Evolutionary conservation across 2,888 invertebrate genomes (phyloP).

Genomic region (Lasioglossum zephyrum): DNA sequence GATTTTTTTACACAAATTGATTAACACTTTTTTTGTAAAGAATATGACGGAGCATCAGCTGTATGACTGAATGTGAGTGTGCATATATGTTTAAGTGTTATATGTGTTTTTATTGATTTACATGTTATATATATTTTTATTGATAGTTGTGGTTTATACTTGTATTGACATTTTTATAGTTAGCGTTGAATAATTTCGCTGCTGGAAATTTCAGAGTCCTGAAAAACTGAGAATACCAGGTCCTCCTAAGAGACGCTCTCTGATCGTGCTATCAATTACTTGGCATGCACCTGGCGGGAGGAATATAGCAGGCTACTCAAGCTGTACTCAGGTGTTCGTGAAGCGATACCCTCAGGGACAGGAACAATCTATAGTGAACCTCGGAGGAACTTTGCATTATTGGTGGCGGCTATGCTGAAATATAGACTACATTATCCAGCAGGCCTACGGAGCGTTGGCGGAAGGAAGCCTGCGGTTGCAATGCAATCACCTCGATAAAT

Average conservation of each 20-base stretch:
- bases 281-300: background rate
- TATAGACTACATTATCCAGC: background rate
- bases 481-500: conserved; percentile 2
- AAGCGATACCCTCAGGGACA: background rate
- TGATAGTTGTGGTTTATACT: no score
- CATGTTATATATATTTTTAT: no score
- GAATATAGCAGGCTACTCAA: conserved; percentile 1
- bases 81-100: no score
- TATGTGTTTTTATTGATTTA: no score
- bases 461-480: conserved; percentile 1
- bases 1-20: no score
- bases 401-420: conserved; percentile 7
- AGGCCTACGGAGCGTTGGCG: background rate
- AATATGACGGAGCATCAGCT: no score
- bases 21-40: no score
- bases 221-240: background rate
- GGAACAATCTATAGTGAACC: conserved; percentile 6
- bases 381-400: conserved; percentile 10
- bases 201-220: background rate
- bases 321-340: conserved; percentile 6
- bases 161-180: no score
- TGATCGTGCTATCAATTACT: background rate
- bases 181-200: background rate
- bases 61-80: no score
- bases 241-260: background rate